Conservation (phyloP, 2,113 vertebrate genomes). For the Brachirus orientalis region DNA sequence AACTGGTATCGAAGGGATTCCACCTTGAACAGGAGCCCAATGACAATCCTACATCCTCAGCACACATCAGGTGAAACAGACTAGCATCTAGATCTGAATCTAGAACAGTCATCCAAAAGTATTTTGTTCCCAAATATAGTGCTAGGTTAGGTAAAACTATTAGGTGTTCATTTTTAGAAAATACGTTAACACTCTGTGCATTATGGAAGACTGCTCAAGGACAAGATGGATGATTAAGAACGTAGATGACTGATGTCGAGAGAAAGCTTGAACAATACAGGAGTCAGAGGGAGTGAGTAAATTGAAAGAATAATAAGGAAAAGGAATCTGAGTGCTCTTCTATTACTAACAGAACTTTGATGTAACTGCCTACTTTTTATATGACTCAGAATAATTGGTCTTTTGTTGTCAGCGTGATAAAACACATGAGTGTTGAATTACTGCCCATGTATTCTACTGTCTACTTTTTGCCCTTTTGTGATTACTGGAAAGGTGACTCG, state of each 20-base stretch:
- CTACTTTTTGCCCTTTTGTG: no score
- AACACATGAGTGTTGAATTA: slow-evolving; percentile 2
- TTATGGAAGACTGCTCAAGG: not conserved
- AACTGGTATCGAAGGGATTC: no score
- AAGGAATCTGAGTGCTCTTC: slow-evolving; percentile 29
- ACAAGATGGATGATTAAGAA: not conserved
- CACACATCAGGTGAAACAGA: no score
- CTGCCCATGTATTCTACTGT: not conserved
- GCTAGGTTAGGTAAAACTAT: no score
- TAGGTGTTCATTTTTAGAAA: no score
- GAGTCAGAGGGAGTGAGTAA: slow-evolving; percentile 9
- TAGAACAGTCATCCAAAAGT: no score
- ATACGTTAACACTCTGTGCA: no score
- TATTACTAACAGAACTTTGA: slow-evolving; percentile 39
- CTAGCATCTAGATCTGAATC: no score
- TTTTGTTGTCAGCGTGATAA: slow-evolving; percentile 43
- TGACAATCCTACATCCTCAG: no score
- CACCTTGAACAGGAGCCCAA: no score
- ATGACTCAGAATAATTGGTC: slow-evolving; percentile 21
- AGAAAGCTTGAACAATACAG: not conserved
- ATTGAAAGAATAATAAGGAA: slow-evolving; percentile 16
- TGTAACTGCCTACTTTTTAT: slow-evolving; percentile 70
- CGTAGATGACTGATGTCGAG: not conserved
- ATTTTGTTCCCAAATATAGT: no score
- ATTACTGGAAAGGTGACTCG: no score